Base-by-base conservation (phyloP, 1,140 invertebrate genomes). In the Ceratoteleas bidentatus region DNA sequence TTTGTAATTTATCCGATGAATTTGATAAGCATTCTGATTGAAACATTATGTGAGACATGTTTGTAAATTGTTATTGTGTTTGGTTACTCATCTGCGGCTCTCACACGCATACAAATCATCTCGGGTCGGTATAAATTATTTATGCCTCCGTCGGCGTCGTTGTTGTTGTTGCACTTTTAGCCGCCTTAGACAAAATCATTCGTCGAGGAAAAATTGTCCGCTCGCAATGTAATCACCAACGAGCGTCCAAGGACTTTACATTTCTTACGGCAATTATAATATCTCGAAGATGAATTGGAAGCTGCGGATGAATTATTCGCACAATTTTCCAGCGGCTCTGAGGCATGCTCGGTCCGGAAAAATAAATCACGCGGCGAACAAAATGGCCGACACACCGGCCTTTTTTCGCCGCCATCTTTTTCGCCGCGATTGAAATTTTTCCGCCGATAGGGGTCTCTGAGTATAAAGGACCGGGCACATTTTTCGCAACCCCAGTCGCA, bases 211-310 rank as follows among this genome's bases (percentile, higher is more conserved):
- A 43, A 58, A 58, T 15, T 58, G 56, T 58, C 13, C 38, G 56
- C 16, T 58, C 56, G 34, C 34, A 56, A 24, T 58, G 11, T 58
- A 58, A 58, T 58, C 38, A 58, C 24, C n/a, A n/a, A n/a, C 34
- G 24, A 24, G 13, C 56, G 15, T 58, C 43, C 36, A 58, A 58
- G 56, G 56, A 43, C 15, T 58, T 38, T 36, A 11, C 36, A 43
- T 43, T 40, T 24, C 56, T 58, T 43, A 24, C 6, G n/a, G 36
- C 11, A 58, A 58, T 58, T 58, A 24, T n/a, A 58, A 58, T 43
- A 58, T 58, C 56, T 58, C 15, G 33, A 47, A 47, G 45, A 47
- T 47, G 45, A 47, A 47, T 47, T 7, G 6, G 13, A 47, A 47
- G 13, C 13, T n/a, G 13, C 4, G 8, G 11, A 47, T 47, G 45